Conservation (phyloP, 2,888 invertebrate species). For the Ormyrus labotus region DNA sequence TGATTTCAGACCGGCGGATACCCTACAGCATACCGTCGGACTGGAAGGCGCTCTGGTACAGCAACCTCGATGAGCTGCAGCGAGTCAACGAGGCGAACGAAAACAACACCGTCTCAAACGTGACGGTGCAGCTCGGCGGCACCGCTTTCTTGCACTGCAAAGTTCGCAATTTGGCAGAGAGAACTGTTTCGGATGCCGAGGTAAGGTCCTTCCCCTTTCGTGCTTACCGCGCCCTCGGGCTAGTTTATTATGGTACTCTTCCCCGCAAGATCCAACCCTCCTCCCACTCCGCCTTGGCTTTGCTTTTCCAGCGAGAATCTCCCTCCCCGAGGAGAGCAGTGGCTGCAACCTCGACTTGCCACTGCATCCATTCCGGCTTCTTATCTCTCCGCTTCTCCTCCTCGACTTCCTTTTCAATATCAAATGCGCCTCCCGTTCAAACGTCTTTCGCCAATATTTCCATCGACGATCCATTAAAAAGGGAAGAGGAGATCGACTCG, state of each 20-base stretch:
- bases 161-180: slow-evolving; percentile 85
- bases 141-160: slow-evolving; percentile 89
- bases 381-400: too few species aligned
- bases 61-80: slow-evolving; percentile 73
- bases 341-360: not conserved
- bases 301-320: slow-evolving; percentile 6
- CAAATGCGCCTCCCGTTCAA: not conserved
- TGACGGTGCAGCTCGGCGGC: slow-evolving; percentile 86
- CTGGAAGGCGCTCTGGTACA: slow-evolving; percentile 74
- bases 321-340: not conserved
- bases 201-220: slow-evolving; percentile 61
- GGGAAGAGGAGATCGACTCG: too few species aligned
- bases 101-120: slow-evolving; percentile 86
- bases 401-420: slow-evolving; percentile 9
- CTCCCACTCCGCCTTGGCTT: not conserved
- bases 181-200: slow-evolving; percentile 79
- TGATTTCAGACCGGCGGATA: slow-evolving; percentile 70
- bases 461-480: slow-evolving; percentile 6
- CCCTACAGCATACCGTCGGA: slow-evolving; percentile 74
- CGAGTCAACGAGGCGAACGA: slow-evolving; percentile 77
- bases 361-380: not conserved
- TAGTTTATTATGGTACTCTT: slow-evolving; percentile 22
- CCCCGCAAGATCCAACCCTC: not conserved
- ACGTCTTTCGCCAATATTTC: not conserved
- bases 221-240: not conserved